Base-by-base conservation (phyloP, 2,888 invertebrate species). In the Pheosia tremula region DNA sequence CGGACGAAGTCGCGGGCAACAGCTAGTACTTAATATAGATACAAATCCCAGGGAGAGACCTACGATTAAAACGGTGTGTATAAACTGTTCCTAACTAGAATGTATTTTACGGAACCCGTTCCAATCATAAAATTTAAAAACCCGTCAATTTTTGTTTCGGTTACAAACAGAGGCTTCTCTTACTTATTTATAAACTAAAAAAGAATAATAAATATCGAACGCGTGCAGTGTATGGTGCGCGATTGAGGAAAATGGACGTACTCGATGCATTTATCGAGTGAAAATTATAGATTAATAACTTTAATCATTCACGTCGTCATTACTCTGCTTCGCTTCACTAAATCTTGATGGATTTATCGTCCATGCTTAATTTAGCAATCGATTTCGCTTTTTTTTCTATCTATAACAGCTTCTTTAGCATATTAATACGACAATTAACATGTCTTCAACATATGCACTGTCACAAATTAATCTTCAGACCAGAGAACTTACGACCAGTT, bases 271-370 rank as follows among this genome's bases (percentile, higher is more conserved):
- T 80, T 80, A 83, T 79, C 79, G 79, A 83, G 80, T 81, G 77
- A 77, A 83, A 85, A 83, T 86, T 84, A 81, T 81, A 81, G 79
- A 84, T 86, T 84, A 82, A 85, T 85, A 79, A 80, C 68, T 67
- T 74, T 73, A 80, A 85, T 86, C 79, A 83, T 78, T 83, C 79
- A 80, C 69, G 72, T 73, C 72, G 69, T 75, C 75, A 81, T 83
- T 79, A 81, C 73, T 75, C 74, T 66, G 71, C 72, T 75, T 72
- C 70, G 73, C 73, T 60, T 49, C 49, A 13, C 8, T 10, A 5
- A 47, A n/a, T 75, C 68, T 63, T 77, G 77, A 81, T 75, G 75
- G 75, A 78, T 78, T 77, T 79, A 85, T 83, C 78, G 65, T 59
- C 76, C 68, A 63, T 67, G 71, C 67, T 75, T 75, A 68, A 74